Evolutionary conservation across 2,797 vertebrate genomes (phyloP).

Genomic region (Bryconaethiops microstoma): DNA sequence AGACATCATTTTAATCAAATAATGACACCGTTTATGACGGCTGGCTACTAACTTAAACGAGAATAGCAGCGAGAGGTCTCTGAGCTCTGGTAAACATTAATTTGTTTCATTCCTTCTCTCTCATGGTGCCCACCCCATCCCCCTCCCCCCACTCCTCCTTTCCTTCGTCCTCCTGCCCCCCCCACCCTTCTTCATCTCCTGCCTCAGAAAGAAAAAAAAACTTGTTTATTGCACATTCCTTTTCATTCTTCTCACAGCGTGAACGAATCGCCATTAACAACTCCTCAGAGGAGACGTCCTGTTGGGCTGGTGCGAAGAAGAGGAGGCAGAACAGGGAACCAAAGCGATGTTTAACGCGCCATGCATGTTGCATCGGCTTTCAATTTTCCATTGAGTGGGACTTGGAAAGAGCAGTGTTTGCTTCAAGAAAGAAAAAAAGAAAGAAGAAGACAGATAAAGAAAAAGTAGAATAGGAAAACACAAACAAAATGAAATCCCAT

Average conservation of each 20-base stretch:
- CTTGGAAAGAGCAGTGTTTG: slow-evolving; percentile 23
- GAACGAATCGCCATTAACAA: slow-evolving; percentile 55
- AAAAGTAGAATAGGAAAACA: slow-evolving; percentile 33
- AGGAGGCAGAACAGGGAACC: slow-evolving; percentile 58
- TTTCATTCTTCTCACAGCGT: slow-evolving; percentile 60
- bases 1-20: slow-evolving; percentile 58
- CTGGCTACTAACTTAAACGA: slow-evolving; percentile 54
- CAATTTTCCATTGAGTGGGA: slow-evolving; percentile 59
- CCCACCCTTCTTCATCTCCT: not conserved
- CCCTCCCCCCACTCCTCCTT: slow-evolving; percentile 34
- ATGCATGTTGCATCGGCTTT: slow-evolving; percentile 58
- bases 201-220: slow-evolving; percentile 31
- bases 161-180: slow-evolving; percentile 10
- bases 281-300: slow-evolving; percentile 55
- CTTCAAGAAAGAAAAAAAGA: not conserved
- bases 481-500: slow-evolving; percentile 47
- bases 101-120: slow-evolving; percentile 39
- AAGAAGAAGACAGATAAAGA: slow-evolving; percentile 22
- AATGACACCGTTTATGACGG: slow-evolving; percentile 52
- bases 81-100: slow-evolving; percentile 53
- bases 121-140: slow-evolving; percentile 25
- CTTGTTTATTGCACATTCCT: slow-evolving; percentile 73
- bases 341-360: slow-evolving; percentile 56
- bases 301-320: slow-evolving; percentile 50
- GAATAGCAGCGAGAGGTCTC: slow-evolving; percentile 64